A percentile compares a stretch with the other conserved stretches of the same genome.
phyloP scores from a whole-genome alignment of 2,113 vertebrate species.

The Actenoides hombroni region DNA sequence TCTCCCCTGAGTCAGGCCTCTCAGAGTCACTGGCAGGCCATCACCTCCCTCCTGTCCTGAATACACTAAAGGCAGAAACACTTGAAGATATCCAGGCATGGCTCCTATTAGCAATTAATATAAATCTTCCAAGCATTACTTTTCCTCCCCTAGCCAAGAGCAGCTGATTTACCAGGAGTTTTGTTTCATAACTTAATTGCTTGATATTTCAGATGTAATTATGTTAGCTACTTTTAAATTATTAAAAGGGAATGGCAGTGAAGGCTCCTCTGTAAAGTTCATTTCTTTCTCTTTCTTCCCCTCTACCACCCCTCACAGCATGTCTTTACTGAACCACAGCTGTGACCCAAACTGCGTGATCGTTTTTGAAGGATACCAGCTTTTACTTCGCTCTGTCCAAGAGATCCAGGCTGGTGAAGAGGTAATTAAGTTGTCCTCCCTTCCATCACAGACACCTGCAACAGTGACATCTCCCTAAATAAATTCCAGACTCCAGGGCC shows the following conservation, averaged over 20 bases:
- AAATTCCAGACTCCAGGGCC: constrained; percentile 65
- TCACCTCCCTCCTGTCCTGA: background rate
- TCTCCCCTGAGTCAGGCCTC: background rate
- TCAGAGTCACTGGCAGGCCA: background rate
- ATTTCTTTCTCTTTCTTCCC: background rate
- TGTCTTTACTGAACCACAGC: constrained; percentile 96
- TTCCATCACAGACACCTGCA: constrained; percentile 58
- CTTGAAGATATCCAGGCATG: background rate
- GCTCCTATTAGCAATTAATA: background rate
- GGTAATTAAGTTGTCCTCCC: constrained; percentile 78
- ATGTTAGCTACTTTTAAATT: background rate
- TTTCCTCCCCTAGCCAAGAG: background rate
- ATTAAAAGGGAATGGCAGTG: background rate
- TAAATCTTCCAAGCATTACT: background rate
- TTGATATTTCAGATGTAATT: background rate
- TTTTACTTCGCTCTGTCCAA: constrained; percentile 84
- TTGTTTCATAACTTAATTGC: background rate
- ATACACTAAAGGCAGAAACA: background rate
- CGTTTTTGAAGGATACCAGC: constrained; percentile 85
- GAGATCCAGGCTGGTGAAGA: constrained; percentile 85
- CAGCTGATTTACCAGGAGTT: background rate
- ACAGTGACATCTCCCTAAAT: constrained; percentile 58
- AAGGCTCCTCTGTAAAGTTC: background rate
- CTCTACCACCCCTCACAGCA: constrained; percentile 70
- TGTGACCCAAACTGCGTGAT: constrained; percentile 95